Percentiles rank a stretch among this genome's conserved stretches.
These are phyloP conservation scores for Prunella fulvescens DNA, from an alignment of 2,113 vertebrate genomes.

Conservation along the genomic window DNA sequence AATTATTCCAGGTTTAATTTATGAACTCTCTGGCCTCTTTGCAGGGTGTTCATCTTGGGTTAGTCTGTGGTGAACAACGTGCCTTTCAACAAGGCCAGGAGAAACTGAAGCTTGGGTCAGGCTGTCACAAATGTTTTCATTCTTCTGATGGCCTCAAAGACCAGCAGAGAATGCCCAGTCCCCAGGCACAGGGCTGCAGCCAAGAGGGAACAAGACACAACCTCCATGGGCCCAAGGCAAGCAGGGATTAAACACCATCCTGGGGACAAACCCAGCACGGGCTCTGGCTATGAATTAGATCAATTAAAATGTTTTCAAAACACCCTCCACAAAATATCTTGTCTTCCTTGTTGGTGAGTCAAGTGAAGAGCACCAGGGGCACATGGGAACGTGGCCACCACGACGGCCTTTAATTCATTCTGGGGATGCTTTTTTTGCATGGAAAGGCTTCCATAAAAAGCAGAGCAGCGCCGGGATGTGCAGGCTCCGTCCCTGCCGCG, in stretches of 20 bases:
- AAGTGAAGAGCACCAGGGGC: neutral
- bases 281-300: neutral
- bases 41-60: neutral
- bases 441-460: neutral
- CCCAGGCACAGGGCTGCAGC: neutral
- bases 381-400: neutral
- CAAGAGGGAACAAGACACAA: neutral
- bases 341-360: neutral
- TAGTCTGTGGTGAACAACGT: neutral
- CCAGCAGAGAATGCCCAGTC: neutral
- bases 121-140: neutral
- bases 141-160: neutral
- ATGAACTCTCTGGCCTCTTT: neutral
- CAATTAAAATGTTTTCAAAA: neutral
- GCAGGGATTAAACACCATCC: neutral
- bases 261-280: neutral
- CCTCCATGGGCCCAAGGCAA: neutral
- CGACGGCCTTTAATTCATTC: rapidly evolving
- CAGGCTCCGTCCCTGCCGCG: rapidly evolving
- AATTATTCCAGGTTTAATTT: neutral
- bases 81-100: neutral
- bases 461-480: rapidly evolving
- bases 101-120: neutral
- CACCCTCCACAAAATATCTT: neutral
- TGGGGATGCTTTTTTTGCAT: neutral